A percentile compares a stretch with the other conserved stretches of the same genome.
These are phyloP conservation scores for Mamestra brassicae DNA, from an alignment of 2,888 invertebrate species.

Conservation along the genomic window DNA sequence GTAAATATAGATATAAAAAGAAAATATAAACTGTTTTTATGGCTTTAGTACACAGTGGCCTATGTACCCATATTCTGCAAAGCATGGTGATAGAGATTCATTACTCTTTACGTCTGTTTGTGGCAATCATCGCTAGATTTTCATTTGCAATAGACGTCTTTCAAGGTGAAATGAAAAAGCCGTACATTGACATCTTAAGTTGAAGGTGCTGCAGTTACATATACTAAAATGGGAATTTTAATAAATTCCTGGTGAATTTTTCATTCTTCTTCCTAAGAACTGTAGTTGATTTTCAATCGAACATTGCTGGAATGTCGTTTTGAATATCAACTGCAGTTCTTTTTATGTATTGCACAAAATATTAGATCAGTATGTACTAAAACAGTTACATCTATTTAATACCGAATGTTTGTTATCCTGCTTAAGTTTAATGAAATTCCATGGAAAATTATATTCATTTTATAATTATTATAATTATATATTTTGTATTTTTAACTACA, in stretches of 20 bases:
- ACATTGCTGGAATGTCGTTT: neutral
- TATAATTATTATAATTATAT: conserved; percentile 84
- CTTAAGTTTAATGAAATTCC: conserved; percentile 88
- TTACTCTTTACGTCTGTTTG: neutral
- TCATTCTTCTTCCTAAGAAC: neutral
- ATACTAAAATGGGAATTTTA: neutral
- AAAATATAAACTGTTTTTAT: conserved; percentile 43
- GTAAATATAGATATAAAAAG: conserved; percentile 49
- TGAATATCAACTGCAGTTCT: neutral
- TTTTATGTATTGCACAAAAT: conserved; percentile 42
- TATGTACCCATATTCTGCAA: neutral
- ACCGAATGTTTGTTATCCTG: conserved; percentile 72
- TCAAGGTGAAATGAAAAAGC: neutral
- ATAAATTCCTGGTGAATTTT: neutral
- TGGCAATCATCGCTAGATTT: neutral
- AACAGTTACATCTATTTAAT: conserved; percentile 47
- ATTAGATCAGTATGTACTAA: conserved; percentile 51
- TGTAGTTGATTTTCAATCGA: conserved; percentile 1
- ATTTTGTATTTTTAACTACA: conserved; percentile 90
- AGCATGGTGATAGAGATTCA: neutral
- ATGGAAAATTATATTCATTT: conserved; percentile 91
- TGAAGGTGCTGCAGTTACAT: neutral
- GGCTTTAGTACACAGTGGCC: conserved; percentile 47
- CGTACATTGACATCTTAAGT: neutral
- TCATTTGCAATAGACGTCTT: neutral